phyloP scores from a whole-genome alignment of 2,113 vertebrate species.

The Nerophis lumbriciformis region DNA sequence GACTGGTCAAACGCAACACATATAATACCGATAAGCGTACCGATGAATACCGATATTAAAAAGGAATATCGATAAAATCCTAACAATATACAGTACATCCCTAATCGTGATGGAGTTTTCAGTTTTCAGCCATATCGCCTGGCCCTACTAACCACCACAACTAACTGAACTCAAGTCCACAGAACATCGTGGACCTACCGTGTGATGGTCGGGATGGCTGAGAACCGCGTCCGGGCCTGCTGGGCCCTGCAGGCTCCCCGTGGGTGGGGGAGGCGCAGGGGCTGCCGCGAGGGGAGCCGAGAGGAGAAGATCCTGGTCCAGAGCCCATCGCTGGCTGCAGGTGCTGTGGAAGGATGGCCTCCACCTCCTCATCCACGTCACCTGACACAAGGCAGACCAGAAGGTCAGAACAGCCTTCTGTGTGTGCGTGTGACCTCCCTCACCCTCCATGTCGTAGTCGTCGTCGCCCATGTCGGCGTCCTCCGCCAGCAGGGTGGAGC shows the following conservation, averaged over 20 bases:
- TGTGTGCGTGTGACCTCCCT: not conserved
- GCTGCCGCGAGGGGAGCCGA: slow-evolving; percentile 82
- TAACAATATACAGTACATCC: too few relatives aligned
- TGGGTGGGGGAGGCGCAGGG: slow-evolving; percentile 91
- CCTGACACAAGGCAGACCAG: slow-evolving; percentile 64
- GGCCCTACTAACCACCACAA: too few relatives aligned
- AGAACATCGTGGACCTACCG: slow-evolving; percentile 49
- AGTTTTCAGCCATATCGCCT: too few relatives aligned
- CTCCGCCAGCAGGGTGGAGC: slow-evolving; percentile 93
- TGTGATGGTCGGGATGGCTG: slow-evolving; percentile 74
- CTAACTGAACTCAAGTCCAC: slow-evolving; percentile 47
- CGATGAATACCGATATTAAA: too few relatives aligned
- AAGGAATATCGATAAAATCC: too few relatives aligned
- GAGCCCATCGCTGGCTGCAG: slow-evolving; percentile 79
- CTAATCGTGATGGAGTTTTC: too few relatives aligned
- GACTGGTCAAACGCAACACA: too few relatives aligned
- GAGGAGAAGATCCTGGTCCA: slow-evolving; percentile 78
- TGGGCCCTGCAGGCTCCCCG: slow-evolving; percentile 73
- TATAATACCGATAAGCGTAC: too few relatives aligned
- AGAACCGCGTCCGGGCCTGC: slow-evolving; percentile 76
- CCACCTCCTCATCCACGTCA: slow-evolving; percentile 92
- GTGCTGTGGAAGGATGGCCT: slow-evolving; percentile 92
- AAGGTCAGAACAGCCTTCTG: not conserved
- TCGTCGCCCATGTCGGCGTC: slow-evolving; percentile 86
- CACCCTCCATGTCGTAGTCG: slow-evolving; percentile 98